A percentile compares a stretch with the other conserved stretches of the same genome.
Conservation (phyloP, 2,888 invertebrate genomes). For the Hecatera dysodea region DNA sequence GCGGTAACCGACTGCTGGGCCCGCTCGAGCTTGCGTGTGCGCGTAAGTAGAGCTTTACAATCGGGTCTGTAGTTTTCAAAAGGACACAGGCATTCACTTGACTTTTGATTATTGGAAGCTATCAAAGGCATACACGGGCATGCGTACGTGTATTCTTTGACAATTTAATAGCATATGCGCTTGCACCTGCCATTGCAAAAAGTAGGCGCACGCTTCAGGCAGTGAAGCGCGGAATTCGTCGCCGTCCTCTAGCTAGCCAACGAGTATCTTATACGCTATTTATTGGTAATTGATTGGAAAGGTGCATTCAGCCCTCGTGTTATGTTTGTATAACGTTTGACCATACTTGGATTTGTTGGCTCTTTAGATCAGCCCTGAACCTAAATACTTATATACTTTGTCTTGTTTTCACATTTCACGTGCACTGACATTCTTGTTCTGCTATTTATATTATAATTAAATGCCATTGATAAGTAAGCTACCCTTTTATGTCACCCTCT, state of each 20-base stretch:
- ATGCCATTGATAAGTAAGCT: slow-evolving; percentile 13
- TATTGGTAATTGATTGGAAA: slow-evolving; percentile 90
- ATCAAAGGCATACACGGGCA: slow-evolving; percentile 80
- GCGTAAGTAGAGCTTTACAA: slow-evolving; percentile 49
- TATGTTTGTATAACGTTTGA: slow-evolving; percentile 77
- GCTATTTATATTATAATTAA: slow-evolving; percentile 41
- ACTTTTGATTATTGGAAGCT: slow-evolving; percentile 86
- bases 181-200: slow-evolving; percentile 89
- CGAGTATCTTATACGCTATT: slow-evolving; percentile 85
- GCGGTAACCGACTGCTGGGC: slow-evolving; percentile 73
- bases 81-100: slow-evolving; percentile 68
- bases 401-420: slow-evolving; percentile 61
- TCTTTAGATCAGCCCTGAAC: slow-evolving; percentile 60
- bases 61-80: slow-evolving; percentile 57
- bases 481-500: slow-evolving; percentile 18
- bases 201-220: slow-evolving; percentile 89
- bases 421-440: slow-evolving; percentile 40
- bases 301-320: slow-evolving; percentile 82
- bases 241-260: slow-evolving; percentile 84
- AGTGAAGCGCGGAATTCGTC: slow-evolving; percentile 89
- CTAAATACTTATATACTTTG: slow-evolving; percentile 54
- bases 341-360: slow-evolving; percentile 76
- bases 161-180: slow-evolving; percentile 90
- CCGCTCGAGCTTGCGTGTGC: slow-evolving; percentile 55
- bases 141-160: slow-evolving; percentile 87